Evolutionary conservation across 1,140 invertebrate genomes (phyloP).

Genomic region (Procambarus virginalis): DNA sequence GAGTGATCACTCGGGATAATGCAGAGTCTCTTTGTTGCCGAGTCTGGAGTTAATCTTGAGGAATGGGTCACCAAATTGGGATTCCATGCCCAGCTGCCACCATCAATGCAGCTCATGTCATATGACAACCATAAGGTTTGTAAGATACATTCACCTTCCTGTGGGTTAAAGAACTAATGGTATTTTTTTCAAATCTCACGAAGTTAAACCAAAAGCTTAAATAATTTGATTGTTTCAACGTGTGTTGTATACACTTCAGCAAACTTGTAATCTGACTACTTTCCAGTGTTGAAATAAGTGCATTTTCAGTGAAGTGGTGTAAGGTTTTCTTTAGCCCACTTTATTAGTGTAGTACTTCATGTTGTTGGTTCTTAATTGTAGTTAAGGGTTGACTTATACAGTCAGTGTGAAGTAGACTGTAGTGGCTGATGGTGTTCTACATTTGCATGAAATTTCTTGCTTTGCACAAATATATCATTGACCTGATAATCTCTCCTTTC

Average conservation of each 20-base stretch:
- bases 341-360: neutral
- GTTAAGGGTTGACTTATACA: neutral
- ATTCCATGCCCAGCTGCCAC: constrained; percentile 93
- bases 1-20: constrained; percentile 89
- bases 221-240: too few relatives aligned
- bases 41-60: constrained; percentile 84
- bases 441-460: neutral
- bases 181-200: neutral
- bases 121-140: constrained; percentile 79
- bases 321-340: neutral
- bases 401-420: neutral
- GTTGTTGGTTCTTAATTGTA: neutral
- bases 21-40: constrained; percentile 91
- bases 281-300: neutral
- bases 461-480: neutral
- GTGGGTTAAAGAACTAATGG: neutral
- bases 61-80: constrained; percentile 96
- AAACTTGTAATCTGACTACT: neutral
- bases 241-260: too few relatives aligned
- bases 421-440: neutral
- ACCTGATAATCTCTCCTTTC: neutral
- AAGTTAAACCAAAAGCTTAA: neutral
- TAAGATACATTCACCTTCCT: neutral
- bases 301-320: neutral
- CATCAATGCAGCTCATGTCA: constrained; percentile 89